Evolutionary conservation across 2,888 invertebrate species (phyloP).

Genomic region (Linyphia triangularis): DNA sequence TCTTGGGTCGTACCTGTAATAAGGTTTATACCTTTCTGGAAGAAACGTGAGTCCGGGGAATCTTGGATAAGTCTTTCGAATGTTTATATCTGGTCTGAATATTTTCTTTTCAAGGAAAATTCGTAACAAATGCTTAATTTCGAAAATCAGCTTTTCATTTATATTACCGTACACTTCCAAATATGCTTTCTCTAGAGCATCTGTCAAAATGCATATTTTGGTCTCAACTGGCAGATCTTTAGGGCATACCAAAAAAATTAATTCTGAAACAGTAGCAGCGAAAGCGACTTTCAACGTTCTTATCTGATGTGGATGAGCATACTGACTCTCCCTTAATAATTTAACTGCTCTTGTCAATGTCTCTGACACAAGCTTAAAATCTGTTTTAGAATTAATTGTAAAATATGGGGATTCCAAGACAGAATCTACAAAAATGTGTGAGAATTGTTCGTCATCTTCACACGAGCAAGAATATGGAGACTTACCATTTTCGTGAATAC

Average conservation of each 20-base stretch:
- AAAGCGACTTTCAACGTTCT: conserved; percentile 26
- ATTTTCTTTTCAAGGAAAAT: conserved; percentile 25
- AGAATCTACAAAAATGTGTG: not conserved
- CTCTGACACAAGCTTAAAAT: not conserved
- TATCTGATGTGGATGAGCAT: conserved; percentile 15
- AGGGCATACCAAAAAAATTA: conserved; percentile 28
- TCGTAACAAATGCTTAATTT: not conserved
- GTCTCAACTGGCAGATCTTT: not conserved
- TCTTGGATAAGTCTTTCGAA: not conserved
- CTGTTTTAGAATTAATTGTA: not conserved
- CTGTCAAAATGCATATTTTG: conserved; percentile 8
- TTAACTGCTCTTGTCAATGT: conserved; percentile 17
- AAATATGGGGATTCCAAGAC: not conserved
- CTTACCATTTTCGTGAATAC: too few relatives aligned
- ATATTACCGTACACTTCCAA: conserved; percentile 4
- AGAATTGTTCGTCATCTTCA: conserved; percentile 7
- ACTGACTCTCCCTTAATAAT: not conserved
- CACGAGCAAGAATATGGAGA: not conserved
- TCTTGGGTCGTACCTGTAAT: not conserved
- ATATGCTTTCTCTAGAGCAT: conserved; percentile 24
- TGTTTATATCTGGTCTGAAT: not conserved
- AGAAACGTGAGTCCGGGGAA: conserved; percentile 12
- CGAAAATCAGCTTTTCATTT: not conserved
- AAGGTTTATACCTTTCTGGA: not conserved
- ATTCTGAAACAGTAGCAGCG: conserved; percentile 17